Evolutionary conservation across 2,113 vertebrate genomes (phyloP).

Genomic region (Microcebus lehilahytsara): DNA sequence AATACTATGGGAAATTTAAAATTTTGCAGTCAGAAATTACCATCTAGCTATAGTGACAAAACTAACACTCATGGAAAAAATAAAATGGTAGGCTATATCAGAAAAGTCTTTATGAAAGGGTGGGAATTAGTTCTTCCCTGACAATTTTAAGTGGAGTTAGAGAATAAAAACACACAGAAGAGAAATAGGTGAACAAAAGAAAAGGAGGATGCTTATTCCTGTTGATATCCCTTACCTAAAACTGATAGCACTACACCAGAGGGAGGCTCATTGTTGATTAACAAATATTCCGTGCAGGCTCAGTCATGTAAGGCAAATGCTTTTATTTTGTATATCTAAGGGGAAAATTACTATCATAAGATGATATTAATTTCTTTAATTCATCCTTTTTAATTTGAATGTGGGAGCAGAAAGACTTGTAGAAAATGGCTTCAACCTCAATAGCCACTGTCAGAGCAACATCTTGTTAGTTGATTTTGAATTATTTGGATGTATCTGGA

Average conservation of each 20-base stretch:
- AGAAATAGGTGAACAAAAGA: neutral
- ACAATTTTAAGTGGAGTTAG: conserved; percentile 17
- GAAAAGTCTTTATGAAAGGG: neutral
- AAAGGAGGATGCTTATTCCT: neutral
- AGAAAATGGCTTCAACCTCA: neutral
- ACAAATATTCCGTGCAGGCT: neutral
- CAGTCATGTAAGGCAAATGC: neutral
- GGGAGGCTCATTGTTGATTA: neutral
- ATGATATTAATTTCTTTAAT: conserved; percentile 19
- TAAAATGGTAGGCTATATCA: conserved; percentile 2
- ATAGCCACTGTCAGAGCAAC: neutral
- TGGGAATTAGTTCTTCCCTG: neutral
- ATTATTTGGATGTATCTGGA: neutral
- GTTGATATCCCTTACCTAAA: conserved; percentile 14
- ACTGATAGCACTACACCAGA: neutral
- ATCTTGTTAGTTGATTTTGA: conserved; percentile 11
- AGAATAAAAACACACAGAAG: neutral
- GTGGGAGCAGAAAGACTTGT: neutral
- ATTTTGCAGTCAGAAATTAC: conserved; percentile 37
- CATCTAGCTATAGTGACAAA: conserved; percentile 21
- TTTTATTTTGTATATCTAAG: conserved; percentile 14
- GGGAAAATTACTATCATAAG: neutral
- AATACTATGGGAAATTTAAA: conserved; percentile 24
- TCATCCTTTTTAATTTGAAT: conserved; percentile 21
- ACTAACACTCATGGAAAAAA: neutral